Evolutionary conservation across 2,888 invertebrate genomes (phyloP), one percentile per base, ranked within the genome.

Genomic region (Volucella inflata): DNA sequence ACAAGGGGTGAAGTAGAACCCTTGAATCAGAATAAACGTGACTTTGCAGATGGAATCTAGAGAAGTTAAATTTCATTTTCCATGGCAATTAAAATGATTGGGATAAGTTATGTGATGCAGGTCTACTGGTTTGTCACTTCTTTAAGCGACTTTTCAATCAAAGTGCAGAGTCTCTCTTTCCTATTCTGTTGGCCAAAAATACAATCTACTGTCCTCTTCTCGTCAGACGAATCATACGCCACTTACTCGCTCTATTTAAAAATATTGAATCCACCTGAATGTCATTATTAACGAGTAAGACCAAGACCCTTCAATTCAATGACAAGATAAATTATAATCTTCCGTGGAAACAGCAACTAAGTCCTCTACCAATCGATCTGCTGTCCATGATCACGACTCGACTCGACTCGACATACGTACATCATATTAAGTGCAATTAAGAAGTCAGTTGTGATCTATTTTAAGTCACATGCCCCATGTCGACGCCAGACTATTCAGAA

Each of bases 351-450:
- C 72, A 55, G 62, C 30, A 72, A 78, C 46, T 74, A 74, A 55
- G 67, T 68, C 60, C 53, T 71, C 62, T 10, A 6, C 17, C 53
- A 64, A 68, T 62, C 60, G 53, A 16, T 46, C 65, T 3, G 12
- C 21, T 40, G n/a, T 14, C 59, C 48, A 30, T 30, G 6, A 30
- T 30, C 30, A 30, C 46, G 17, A 12, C 50, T 65, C 57, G 36
- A 75, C 38, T 65, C 51, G 36, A 50, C 53, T 48, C 17, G 64
- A 70, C 44, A 67, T 14, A 59, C 46, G 68, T 78, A 53, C 57
- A 80, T 85, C 84, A 80, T 76, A 85, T 85, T 81, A 81, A 76
- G 57, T 68, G 67, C 81, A 81, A 85, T 85, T 85, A 85, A 76
- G 57, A 17, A 72, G 71, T 81, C 76, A 68, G 76, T 72, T 85